Evolutionary conservation across 2,797 vertebrate species (phyloP).

Genomic region (Bryconaethiops microstoma): DNA sequence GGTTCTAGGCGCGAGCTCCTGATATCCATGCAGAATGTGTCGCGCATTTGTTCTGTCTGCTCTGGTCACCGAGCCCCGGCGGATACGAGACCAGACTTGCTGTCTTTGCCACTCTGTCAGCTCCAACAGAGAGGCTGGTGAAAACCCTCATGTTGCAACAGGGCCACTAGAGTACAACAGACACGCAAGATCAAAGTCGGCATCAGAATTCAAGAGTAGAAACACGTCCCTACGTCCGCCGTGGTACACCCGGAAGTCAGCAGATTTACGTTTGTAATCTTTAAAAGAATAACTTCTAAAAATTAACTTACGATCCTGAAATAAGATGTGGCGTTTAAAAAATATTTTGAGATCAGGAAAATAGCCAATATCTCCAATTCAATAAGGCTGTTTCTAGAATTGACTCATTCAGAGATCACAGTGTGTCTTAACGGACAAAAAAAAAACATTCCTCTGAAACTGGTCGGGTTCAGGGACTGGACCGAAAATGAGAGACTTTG

Average conservation of each 20-base stretch:
- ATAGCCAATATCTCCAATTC: too few species aligned
- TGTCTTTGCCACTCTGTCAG: constrained; percentile 41
- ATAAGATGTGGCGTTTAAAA: too few species aligned
- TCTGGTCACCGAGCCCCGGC: constrained; percentile 23
- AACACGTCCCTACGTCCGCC: constrained; percentile 17
- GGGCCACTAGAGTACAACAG: constrained; percentile 26
- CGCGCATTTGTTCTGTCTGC: constrained; percentile 11
- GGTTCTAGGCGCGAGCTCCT: constrained; percentile 6
- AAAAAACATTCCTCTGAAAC: too few species aligned
- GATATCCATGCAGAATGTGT: constrained; percentile 17
- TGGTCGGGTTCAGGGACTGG: too few species aligned
- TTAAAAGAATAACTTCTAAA: too few species aligned
- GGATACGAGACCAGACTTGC: constrained; percentile 24
- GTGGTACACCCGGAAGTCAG: neutral
- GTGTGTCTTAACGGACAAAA: too few species aligned
- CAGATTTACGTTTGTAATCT: neutral
- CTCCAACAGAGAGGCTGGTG: neutral
- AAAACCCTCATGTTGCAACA: constrained; percentile 15
- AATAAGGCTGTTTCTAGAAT: too few species aligned
- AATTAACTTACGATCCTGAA: too few species aligned
- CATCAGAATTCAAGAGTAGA: constrained; percentile 26
- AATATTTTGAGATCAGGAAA: too few species aligned
- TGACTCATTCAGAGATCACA: too few species aligned
- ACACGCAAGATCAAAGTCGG: constrained; percentile 31
- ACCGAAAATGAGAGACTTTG: too few species aligned